These are phyloP conservation scores for Anser cygnoides DNA, from an alignment of 2,113 vertebrate species.

Conservation along the genomic window DNA sequence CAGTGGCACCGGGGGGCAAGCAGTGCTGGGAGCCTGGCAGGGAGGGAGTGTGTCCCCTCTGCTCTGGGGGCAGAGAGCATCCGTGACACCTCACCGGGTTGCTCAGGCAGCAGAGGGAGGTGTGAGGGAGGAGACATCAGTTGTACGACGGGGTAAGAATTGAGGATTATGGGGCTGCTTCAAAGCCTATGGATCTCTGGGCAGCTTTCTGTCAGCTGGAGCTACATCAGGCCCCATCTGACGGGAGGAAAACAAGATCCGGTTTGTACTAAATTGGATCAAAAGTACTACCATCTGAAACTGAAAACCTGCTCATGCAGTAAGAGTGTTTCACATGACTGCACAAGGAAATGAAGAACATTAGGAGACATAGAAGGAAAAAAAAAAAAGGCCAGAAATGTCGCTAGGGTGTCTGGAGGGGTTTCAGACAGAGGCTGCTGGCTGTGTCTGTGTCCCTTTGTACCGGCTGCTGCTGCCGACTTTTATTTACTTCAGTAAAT, in stretches of 20 bases:
- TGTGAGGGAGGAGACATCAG: not conserved
- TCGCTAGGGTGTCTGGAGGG: accelerated
- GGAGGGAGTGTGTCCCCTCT: not conserved
- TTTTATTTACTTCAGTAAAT: too few relatives aligned
- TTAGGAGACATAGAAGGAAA: not conserved
- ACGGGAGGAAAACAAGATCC: not conserved
- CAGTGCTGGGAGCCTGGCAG: not conserved
- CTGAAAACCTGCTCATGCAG: accelerated
- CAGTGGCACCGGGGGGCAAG: too few relatives aligned
- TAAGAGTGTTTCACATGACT: not conserved
- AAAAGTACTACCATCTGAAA: not conserved
- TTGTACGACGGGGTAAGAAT: not conserved
- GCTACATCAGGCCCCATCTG: not conserved
- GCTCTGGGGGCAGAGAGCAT: not conserved
- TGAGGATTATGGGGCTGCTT: not conserved
- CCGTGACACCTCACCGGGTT: not conserved
- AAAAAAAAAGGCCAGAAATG: not conserved
- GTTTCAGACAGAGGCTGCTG: not conserved
- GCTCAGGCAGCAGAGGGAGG: not conserved
- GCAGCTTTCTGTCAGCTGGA: not conserved
- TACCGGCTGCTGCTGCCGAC: not conserved
- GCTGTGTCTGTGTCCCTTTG: accelerated
- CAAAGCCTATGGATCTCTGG: not conserved
- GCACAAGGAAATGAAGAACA: not conserved
- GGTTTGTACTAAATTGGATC: not conserved